These are phyloP conservation scores for Trichoplusia ni DNA, from an alignment of 1,140 invertebrate species.

Conservation along the genomic window DNA sequence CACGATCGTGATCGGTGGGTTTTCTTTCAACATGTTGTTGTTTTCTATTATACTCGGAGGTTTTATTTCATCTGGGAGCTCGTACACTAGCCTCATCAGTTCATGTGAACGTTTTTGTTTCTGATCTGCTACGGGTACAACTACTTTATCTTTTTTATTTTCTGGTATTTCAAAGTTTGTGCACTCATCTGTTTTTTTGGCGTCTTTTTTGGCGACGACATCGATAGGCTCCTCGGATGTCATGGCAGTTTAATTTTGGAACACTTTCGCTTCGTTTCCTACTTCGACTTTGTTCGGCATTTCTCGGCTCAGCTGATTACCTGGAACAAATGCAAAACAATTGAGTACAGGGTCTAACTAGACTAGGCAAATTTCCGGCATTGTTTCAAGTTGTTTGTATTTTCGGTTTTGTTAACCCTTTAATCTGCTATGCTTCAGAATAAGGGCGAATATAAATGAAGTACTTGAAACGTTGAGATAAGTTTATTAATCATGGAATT, in stretches of 20 bases:
- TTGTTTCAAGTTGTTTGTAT: constrained; percentile 24
- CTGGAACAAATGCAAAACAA: constrained; percentile 11
- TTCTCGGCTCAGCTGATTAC: constrained; percentile 40
- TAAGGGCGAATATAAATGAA: no score
- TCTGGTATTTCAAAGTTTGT: constrained; percentile 53
- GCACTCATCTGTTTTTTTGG: constrained; percentile 58
- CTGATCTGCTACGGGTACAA: constrained; percentile 48
- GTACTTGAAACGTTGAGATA: no score
- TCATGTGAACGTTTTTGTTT: constrained; percentile 68
- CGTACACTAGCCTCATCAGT: constrained; percentile 78
- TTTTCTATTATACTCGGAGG: constrained; percentile 54
- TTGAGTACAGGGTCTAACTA: neutral
- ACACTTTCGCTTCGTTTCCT: constrained; percentile 25
- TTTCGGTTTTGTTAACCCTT: no score
- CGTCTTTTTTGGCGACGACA: constrained; percentile 63
- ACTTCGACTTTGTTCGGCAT: constrained; percentile 46
- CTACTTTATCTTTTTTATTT: constrained; percentile 53
- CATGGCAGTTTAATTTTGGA: constrained; percentile 59
- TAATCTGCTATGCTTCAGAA: no score
- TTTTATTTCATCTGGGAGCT: constrained; percentile 69
- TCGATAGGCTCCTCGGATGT: constrained; percentile 74
- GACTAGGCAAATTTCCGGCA: constrained; percentile 5
- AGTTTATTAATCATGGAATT: no score
- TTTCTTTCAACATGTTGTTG: constrained; percentile 74
- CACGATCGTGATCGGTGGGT: constrained; percentile 74